phyloP scores from a whole-genome alignment of 2,797 vertebrate genomes.

The Rhinatrema bivittatum region DNA sequence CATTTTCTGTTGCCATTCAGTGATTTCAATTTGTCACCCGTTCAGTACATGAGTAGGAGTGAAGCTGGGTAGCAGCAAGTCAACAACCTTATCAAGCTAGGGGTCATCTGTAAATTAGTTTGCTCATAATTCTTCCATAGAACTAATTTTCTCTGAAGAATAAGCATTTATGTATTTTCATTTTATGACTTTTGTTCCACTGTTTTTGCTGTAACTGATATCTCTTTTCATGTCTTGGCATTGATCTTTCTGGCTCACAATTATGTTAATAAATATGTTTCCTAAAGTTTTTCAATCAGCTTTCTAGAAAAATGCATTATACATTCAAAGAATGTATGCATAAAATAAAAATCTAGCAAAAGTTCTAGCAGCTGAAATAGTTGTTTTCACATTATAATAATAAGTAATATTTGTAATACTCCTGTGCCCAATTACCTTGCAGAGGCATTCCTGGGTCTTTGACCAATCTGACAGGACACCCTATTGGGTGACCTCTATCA shows the following conservation, averaged over 20 bases:
- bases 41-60: neutral
- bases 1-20: neutral
- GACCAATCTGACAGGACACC: no score
- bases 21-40: constrained; percentile 12
- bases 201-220: fast-evolving
- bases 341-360: no score
- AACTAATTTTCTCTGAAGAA: constrained; percentile 13
- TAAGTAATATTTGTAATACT: no score
- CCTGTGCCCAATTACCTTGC: no score
- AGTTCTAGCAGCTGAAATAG: no score
- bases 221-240: neutral
- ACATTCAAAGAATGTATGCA: no score
- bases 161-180: constrained; percentile 1
- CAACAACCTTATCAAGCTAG: neutral
- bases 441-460: no score
- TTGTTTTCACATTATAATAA: no score
- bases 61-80: neutral
- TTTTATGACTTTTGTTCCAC: neutral
- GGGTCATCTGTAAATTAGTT: constrained; percentile 18
- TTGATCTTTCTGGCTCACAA: neutral
- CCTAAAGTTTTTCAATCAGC: no score
- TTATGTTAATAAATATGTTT: neutral
- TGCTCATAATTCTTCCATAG: neutral
- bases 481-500: no score
- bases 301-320: no score